phyloP scores from a whole-genome alignment of 1,140 invertebrate genomes.

The Brachionus plicatilis region DNA sequence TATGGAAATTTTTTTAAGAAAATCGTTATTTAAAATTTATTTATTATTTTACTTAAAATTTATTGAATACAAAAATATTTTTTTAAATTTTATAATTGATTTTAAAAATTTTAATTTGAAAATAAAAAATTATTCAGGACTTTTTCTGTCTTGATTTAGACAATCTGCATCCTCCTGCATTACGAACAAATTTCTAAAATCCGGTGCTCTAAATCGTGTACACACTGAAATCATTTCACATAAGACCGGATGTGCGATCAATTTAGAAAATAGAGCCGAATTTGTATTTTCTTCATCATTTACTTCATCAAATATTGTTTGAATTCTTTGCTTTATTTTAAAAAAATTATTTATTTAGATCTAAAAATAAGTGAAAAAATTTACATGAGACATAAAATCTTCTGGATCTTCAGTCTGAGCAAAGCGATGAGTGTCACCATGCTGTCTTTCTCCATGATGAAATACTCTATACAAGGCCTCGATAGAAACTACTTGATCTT shows the following conservation, averaged over 20 bases:
- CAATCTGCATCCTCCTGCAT: not conserved
- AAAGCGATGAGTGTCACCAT: conserved; percentile 53
- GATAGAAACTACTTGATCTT: conserved; percentile 48
- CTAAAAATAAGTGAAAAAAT: not conserved
- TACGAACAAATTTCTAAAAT: conserved; percentile 8
- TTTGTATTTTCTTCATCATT: not conserved
- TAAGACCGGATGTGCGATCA: conserved; percentile 25
- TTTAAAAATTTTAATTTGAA: not conserved
- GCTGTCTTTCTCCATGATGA: conserved; percentile 52
- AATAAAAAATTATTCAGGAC: not conserved
- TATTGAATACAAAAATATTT: not conserved
- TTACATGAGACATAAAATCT: conserved; percentile 50
- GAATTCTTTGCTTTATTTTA: not conserved
- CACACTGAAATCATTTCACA: conserved; percentile 38
- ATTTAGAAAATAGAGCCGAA: not conserved
- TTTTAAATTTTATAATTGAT: not conserved
- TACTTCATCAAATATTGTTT: conserved; percentile 23
- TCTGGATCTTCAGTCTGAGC: conserved; percentile 50
- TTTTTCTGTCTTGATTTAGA: not conserved
- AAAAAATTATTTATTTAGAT: not conserved
- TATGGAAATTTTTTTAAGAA: too few species aligned
- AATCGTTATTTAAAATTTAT: too few species aligned
- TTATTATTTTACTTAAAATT: not conserved
- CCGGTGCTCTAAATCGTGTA: conserved; percentile 19
- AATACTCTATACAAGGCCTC: conserved; percentile 49